Base-by-base conservation (phyloP, 2,797 vertebrate species). In the Apogon hyalosoma region DNA sequence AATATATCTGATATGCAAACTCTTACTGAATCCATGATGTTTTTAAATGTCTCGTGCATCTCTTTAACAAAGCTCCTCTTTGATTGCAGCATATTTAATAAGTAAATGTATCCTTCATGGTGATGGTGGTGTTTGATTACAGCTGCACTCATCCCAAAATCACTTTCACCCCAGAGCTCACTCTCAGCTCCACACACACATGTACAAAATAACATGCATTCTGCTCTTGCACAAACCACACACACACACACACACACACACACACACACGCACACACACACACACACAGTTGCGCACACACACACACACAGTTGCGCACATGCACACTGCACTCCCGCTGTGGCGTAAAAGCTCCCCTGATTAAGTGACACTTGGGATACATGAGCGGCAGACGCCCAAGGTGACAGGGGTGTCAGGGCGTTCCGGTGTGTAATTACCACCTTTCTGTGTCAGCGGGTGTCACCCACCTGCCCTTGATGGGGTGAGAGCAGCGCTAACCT, bases 341-440 rank as follows among this genome's bases (percentile, higher is more conserved):
- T 8, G 52, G 65, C 62, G 75, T 75, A 61, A 81, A 68, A 73
- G 55, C 77, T 77, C 53, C 64, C 58, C 81, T 85, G 87, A 91
- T 88, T 90, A 86, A 85, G 82, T 92, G 91, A 86, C 88, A 72
- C 86, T 73, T 61, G 43, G 85, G 86, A 87, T 86, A 88, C 78
- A 73, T 79, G 83, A 87, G 84, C 57, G 16, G 74, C 59, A 79
- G 76, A 88, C 82, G 85, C 81, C 70, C 76, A 52, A 89, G 88
- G 88, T 91, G 90, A 92, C 80, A 64, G 65, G 49, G 65, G 60
- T 77, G 84, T 79, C 78, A 38, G 61, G 64, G 76, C 65, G 55
- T 73, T 86, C 69, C 24, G 79, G 88, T 90, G 89, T 92, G 80
- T 72, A 80, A 85, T 93, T 90, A 92, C 90, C 77, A 75, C 79